Base-by-base conservation (phyloP, 2,888 invertebrate species). In the Drosophila mimica region DNA sequence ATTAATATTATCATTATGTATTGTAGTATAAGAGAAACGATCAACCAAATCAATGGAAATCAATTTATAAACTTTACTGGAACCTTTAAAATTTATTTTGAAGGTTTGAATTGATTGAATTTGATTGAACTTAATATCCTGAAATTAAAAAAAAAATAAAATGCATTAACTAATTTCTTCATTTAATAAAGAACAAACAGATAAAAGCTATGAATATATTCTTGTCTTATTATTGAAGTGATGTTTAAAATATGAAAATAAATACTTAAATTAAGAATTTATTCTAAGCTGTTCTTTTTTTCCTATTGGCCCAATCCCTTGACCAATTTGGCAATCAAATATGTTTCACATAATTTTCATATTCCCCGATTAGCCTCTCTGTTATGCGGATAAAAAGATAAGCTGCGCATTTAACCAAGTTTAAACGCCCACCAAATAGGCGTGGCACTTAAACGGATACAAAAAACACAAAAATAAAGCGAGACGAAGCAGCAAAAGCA, bases 371-470 rank as follows among this genome's bases (percentile, higher is more conserved):
- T 31, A 43, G 40, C 31, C 31, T 3, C 20, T 57, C 40, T 43
- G 30, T 51, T 30, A 33, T 49, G 34, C 28, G 49, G 30, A 34
- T 49, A 49, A 49, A 33, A 60, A 60, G 49, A 49, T 49, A 60
- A 56, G 52, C 52, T 51, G 51, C 3, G 30, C n/a, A 28, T 36
- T 38, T 54, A 36, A 9, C 4, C 48, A 60, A 60, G 1, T 36
- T 49, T 25, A 9, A 33, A 20, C 49, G 36, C 62, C 33, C 57
- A 46, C 4, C 11, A 38, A 43, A 40, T 38, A 15, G 76, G 58
- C 34, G 69, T 63, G 58, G 30, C 51, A 38, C 17, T 58, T 25
- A 40, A 60, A 40, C 46, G 51, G 33, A 15, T 15, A 56, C 17
- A n/a, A 33, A 15, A 43, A 48, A 51, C 6, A 36, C 13, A 33